Evolutionary conservation across 2,888 invertebrate species (phyloP), one percentile per base, ranked within the genome.

Genomic region (Apantesis nais): DNA sequence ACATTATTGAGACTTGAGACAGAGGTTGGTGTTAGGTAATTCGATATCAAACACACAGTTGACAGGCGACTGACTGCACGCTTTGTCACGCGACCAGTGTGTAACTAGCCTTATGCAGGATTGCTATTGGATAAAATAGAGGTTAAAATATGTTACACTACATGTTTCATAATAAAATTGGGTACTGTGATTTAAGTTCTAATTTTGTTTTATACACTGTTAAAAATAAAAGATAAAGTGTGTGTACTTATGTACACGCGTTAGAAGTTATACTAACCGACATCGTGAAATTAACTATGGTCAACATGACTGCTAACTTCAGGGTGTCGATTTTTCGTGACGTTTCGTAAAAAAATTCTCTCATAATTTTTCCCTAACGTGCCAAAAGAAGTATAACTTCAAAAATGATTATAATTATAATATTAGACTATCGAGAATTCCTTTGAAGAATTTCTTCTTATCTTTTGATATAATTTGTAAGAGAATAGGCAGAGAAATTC

Each of bases 41-140:
- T 87, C 76, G 81, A 87, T 87, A 86, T 83, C 81, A 83, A 85
- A 83, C 86, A 84, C 81, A 82, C 82, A 81, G 84, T 80, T 86
- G 89, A 86, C 86, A 84, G 85, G 74, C 87, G 85, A 87, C 88
- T 82, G 86, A 79, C 82, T 82, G 75, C 75, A 79, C 73, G 74
- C 78, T 77, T 74, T 83, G 82, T 81, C 86, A 85, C 83, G 84
- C 81, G 71, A 83, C 70, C 74, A 69, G 67, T 75, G 74, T 82
- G 67, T 25, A 74, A 68, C 66, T 67, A 74, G 76, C 69, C 55
- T 74, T 70, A 70, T 62, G n/a, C 71, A 84, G 81, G 81, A 80
- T 34, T 78, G 79, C 44, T 70, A 72, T 72, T 73, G 66, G 73
- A 62, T 74, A 69, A 69, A 65, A 7, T 16, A 66, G 37, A 31